Conservation (phyloP, 2,113 vertebrate species). For the Phrynocephalus versicolor region DNA sequence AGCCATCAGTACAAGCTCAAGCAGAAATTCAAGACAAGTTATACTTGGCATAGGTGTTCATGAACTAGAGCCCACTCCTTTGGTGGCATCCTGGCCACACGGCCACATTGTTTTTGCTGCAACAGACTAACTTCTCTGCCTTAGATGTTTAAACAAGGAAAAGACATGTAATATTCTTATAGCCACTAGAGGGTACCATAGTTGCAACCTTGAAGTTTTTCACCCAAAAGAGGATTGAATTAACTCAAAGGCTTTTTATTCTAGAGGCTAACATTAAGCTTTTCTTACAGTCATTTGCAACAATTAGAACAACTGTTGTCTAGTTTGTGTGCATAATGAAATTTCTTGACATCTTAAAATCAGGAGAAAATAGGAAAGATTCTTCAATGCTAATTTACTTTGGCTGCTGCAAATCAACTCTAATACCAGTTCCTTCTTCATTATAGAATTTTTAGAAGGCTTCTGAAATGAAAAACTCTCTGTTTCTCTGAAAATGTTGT, state of each 20-base stretch:
- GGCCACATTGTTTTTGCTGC: too few relatives aligned
- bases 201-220: neutral
- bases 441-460: neutral
- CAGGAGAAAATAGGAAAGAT: constrained; percentile 47
- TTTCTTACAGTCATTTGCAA: constrained; percentile 35
- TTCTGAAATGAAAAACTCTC: neutral
- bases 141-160: neutral
- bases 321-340: neutral
- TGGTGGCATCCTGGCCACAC: too few relatives aligned
- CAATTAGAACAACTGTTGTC: too few relatives aligned
- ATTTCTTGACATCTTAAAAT: constrained; percentile 35
- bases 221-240: neutral
- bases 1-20: too few relatives aligned
- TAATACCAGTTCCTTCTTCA: neutral
- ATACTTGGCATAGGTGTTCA: too few relatives aligned
- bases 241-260: constrained; percentile 19
- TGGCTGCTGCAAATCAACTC: constrained; percentile 28
- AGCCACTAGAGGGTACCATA: constrained; percentile 65
- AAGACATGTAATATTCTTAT: neutral
- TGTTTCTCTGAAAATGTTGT: neutral
- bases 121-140: too few relatives aligned
- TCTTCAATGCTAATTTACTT: constrained; percentile 58
- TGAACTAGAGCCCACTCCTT: too few relatives aligned
- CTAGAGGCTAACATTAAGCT: constrained; percentile 8
- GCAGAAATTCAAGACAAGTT: too few relatives aligned